Conservation (phyloP, 2,888 invertebrate species). For the Pegoplata infirma region DNA sequence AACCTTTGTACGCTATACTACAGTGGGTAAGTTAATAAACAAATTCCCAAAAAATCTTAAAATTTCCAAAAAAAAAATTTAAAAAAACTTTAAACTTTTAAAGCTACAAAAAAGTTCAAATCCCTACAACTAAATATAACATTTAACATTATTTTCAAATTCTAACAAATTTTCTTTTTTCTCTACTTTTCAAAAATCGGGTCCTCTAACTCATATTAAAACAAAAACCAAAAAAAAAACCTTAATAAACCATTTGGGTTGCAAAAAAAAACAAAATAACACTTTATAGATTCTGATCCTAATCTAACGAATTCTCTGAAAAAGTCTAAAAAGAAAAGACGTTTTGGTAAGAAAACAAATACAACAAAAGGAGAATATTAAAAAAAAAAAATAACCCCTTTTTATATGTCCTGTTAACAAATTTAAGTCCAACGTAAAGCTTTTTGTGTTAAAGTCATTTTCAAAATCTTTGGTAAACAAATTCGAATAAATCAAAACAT, state of each 20-base stretch:
- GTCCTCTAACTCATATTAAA: constrained; percentile 5
- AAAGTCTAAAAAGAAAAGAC: constrained; percentile 78
- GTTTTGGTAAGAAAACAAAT: constrained; percentile 76
- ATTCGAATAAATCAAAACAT: too few species aligned
- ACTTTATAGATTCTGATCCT: constrained; percentile 74
- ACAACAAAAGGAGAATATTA: constrained; percentile 21
- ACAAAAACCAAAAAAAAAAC: too few species aligned
- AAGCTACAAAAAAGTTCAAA: background rate
- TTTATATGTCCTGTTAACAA: constrained; percentile 34
- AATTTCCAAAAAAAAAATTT: background rate
- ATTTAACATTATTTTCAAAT: constrained; percentile 4
- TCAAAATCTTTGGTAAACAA: constrained; percentile 9
- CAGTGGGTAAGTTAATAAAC: constrained; percentile 87
- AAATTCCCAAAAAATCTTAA: background rate
- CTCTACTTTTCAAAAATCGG: constrained; percentile 47
- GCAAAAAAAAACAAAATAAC: constrained; percentile 49
- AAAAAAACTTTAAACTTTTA: background rate
- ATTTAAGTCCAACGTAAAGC: constrained; percentile 26
- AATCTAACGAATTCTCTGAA: constrained; percentile 77
- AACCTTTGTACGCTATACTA: constrained; percentile 96
- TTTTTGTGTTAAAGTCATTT: constrained; percentile 42
- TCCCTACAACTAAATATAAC: constrained; percentile 13
- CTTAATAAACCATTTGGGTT: constrained; percentile 30
- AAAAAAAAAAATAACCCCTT: background rate
- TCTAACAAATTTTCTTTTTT: constrained; percentile 46